Evolutionary conservation across 1,140 invertebrate genomes (phyloP), one percentile per base, ranked within the genome.

Genomic region (Fopius arisanus): DNA sequence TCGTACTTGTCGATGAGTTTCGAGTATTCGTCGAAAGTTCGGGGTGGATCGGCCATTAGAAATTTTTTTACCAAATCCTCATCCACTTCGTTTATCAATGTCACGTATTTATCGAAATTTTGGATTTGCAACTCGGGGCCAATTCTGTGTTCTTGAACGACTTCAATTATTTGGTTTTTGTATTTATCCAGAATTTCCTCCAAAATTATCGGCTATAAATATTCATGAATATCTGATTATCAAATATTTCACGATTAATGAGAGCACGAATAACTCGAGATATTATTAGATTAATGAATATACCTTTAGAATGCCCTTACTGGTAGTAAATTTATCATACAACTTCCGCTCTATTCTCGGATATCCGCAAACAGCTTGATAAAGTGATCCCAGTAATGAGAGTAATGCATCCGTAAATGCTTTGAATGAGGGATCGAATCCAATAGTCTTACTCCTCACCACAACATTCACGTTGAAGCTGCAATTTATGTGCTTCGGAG

Each of bases 81-180:
- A 72, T 93, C 93, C 75, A 93, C 89, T 72, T 93, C 93, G 80
- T 94, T 94, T 37, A 97, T 93, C 0, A 97, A 87, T 81, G 91
- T 92, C 48, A 93, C 90, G 80, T 96, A 96, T 77, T 94, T 92
- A 82, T 96, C 94, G 29, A 96, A 96, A 82, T 95, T 93, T 81
- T 92, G 90, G 40, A 95, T 83, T 54, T 92, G 88, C 12, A 91
- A 78, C 80, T 94, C 92, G 1, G 94, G 91, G 0, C 91, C 92
- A 73, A 92, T 92, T 77, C 91, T 89, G 80, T 95, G 91, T 73
- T 93, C 91, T 74, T 92, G 90, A 2, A 96, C 88, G 72, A 95
- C 84, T 23, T 89, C 81, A 9, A 84, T 81, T 16, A 95, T 90
- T 66, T 86, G 84, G 31, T 88, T 80, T 67, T 90, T 90, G 37